Conservation (phyloP, 2,888 invertebrate genomes). For the Labia minor region DNA sequence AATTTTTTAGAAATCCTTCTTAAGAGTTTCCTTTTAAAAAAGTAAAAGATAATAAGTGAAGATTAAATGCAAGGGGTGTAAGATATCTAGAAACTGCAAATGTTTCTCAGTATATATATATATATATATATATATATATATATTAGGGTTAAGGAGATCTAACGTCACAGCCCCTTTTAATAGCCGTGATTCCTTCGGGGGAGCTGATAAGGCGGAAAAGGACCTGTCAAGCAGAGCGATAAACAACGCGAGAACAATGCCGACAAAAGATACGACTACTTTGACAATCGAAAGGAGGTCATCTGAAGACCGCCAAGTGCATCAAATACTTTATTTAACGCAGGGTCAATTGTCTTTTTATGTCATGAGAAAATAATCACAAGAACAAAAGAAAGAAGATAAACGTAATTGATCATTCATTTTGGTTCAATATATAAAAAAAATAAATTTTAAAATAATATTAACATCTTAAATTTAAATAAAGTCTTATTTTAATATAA, state of each 20-base stretch:
- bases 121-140: too few species aligned
- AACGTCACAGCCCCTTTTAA: not conserved
- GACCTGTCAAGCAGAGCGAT: not conserved
- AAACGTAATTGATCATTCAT: too few species aligned
- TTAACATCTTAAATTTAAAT: too few species aligned
- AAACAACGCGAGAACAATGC: slow-evolving; percentile 5
- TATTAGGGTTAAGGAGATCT: not conserved
- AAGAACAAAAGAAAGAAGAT: too few species aligned
- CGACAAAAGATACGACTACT: not conserved
- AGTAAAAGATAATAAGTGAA: not conserved
- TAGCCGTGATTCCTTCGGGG: not conserved
- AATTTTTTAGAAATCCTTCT: not conserved
- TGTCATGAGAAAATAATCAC: too few species aligned
- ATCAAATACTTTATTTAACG: too few species aligned
- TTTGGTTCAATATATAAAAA: too few species aligned
- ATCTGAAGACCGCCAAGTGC: not conserved
- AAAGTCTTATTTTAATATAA: too few species aligned
- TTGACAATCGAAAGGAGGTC: not conserved
- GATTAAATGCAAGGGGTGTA: not conserved
- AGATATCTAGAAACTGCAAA: not conserved
- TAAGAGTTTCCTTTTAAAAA: not conserved
- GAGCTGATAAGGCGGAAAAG: not conserved
- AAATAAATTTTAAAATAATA: too few species aligned
- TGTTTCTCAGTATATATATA: not conserved
- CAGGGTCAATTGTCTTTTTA: too few species aligned